These are phyloP conservation scores for Cirrhinus molitorella DNA, from an alignment of 2,797 vertebrate species.

Conservation along the genomic window DNA sequence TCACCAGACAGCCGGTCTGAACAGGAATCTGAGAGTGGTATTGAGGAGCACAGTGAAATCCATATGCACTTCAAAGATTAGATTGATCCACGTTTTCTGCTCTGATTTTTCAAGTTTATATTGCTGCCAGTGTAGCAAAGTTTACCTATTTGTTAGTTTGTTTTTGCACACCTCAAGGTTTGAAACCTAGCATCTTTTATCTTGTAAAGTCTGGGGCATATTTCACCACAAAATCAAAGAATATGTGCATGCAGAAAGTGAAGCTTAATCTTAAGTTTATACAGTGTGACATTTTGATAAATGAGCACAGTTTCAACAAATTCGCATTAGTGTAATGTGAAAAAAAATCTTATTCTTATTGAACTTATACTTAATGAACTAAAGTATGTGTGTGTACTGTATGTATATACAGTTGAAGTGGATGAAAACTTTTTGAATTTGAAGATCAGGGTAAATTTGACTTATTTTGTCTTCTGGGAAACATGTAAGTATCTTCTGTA, in stretches of 20 bases:
- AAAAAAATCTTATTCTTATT: conserved; percentile 1
- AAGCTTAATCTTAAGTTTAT: not conserved
- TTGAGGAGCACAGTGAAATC: not conserved
- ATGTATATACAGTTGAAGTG: too few species aligned
- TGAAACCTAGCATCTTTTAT: not conserved
- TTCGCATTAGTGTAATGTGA: conserved; percentile 9
- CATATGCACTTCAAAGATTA: conserved; percentile 17
- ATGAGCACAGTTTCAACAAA: not conserved
- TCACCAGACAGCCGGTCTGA: conserved; percentile 26
- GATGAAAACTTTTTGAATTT: too few species aligned
- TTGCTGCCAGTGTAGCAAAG: conserved; percentile 12
- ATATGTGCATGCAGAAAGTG: not conserved
- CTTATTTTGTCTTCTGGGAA: too few species aligned
- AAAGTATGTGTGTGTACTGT: too few species aligned
- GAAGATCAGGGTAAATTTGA: too few species aligned
- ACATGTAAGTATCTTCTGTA: too few species aligned
- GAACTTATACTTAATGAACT: too few species aligned
- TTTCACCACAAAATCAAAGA: not conserved
- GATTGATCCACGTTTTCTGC: not conserved
- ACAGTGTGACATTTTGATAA: conserved; percentile 14
- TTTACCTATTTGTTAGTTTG: conserved; percentile 9
- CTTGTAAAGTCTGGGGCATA: not conserved
- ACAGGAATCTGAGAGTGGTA: conserved; percentile 31
- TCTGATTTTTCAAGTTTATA: conserved; percentile 13
- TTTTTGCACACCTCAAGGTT: not conserved